Base-by-base conservation (phyloP, 2,888 invertebrate genomes). In the Perithous albicinctus region DNA sequence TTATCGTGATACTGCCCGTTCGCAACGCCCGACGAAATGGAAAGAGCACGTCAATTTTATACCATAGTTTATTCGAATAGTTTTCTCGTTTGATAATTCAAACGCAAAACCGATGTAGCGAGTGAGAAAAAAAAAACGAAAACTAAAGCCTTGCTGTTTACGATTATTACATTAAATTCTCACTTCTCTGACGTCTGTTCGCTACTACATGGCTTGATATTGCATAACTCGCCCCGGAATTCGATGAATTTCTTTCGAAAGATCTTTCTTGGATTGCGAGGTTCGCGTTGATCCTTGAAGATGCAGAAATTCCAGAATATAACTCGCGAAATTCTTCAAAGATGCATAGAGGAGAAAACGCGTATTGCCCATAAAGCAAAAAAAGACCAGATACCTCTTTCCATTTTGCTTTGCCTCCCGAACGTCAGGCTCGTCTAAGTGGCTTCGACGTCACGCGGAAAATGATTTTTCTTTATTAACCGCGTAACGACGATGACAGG, bases 401-500 rank as follows among this genome's bases (percentile, higher is more conserved):
- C 66, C 46, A 43, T 80, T 74, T 80, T 80, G 43, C 66, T 66
- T 20, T 46, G 73, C 67, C 43, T 75, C 26, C 48, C 61, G 70
- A 78, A 64, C 56, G 73, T 59, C 1, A 69, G 51, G 20, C 56
- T 41, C 69, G 43, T 5, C 10, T 6, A 4, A 32, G 26, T 46
- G 48, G 32, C 8, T 48, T 59, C 59, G 46, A 41, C 77, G 81
- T 78, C 75, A 72, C 70, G 15, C 51, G 75, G 32, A 64, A 35
- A 8, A 26, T 32, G 41, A 20, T 12, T 20, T 43, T 20, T 38
- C 18, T 12, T 18, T 12, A 43, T 23, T 29, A 61, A 15, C 43
- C 26, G 26, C 67, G 59, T 79, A 67, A 74, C 67, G 43, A 54
- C 26, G 43, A 18, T 15, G 41, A 5, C 69, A 41, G 41, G 4